A percentile compares a stretch with the other conserved stretches of the same genome.
These are phyloP conservation scores for Brenthis daphne DNA, from an alignment of 2,888 invertebrate species.

Conservation along the genomic window DNA sequence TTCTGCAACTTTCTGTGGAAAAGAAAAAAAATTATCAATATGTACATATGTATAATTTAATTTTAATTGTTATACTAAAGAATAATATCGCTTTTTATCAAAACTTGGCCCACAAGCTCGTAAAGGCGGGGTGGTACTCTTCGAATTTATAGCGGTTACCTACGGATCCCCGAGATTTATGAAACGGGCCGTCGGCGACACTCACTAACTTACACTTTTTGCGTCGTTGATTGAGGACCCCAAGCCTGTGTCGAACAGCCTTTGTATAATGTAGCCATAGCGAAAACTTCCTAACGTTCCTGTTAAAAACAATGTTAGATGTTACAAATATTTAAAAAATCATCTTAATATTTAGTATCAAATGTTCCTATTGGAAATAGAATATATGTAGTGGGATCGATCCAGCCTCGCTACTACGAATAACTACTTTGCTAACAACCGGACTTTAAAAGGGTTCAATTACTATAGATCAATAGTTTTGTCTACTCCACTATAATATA, in stretches of 20 bases:
- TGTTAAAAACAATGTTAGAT: background rate
- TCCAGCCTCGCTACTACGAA: too few species aligned
- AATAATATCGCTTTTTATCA: conserved; percentile 9
- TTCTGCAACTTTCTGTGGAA: too few species aligned
- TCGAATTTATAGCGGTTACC: conserved; percentile 49
- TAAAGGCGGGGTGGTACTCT: conserved; percentile 34
- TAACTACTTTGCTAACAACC: too few species aligned
- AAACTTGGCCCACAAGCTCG: conserved; percentile 28
- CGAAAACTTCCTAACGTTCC: background rate
- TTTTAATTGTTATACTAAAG: background rate
- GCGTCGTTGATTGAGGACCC: conserved; percentile 34
- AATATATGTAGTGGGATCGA: too few species aligned
- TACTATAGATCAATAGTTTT: too few species aligned
- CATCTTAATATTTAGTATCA: too few species aligned
- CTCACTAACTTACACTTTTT: conserved; percentile 45
- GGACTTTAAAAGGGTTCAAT: too few species aligned
- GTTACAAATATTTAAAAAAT: background rate
- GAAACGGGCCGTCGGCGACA: conserved; percentile 47
- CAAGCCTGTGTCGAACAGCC: conserved; percentile 33
- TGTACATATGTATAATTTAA: too few species aligned
- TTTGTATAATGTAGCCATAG: conserved; percentile 12
- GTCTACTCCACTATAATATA: too few species aligned
- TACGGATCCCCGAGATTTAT: conserved; percentile 50
- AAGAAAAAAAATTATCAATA: too few species aligned
- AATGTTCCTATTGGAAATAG: too few species aligned